These are phyloP conservation scores for Pomacea maculata DNA, from an alignment of 1,140 invertebrate genomes.

Conservation along the genomic window DNA sequence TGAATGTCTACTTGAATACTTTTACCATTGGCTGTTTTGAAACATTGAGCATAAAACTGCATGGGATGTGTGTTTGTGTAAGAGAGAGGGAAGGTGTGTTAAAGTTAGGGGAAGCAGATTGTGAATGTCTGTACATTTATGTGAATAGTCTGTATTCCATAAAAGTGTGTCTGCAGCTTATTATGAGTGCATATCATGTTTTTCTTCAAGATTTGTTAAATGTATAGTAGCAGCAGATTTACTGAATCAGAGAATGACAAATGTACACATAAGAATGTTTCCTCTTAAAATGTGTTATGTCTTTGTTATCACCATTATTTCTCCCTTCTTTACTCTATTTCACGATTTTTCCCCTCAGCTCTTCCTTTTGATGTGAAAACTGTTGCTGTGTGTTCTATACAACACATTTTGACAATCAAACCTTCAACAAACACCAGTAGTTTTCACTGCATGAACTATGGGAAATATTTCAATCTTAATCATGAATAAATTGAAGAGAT, in stretches of 20 bases:
- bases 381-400: neutral
- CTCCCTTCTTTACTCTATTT: neutral
- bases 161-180: neutral
- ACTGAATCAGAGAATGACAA: too few relatives aligned
- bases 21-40: too few relatives aligned
- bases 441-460: too few relatives aligned
- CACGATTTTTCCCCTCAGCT: neutral
- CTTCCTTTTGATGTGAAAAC: neutral
- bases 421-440: neutral
- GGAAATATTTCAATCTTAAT: too few relatives aligned
- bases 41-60: neutral
- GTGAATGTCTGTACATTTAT: neutral
- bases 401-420: too few relatives aligned
- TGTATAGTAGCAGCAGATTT: neutral
- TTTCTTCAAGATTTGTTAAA: neutral
- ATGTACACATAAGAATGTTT: neutral
- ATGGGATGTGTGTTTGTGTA: neutral
- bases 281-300: neutral
- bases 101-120: too few relatives aligned
- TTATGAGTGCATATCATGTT: neutral
- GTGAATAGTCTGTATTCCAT: too few relatives aligned
- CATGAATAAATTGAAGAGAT: too few relatives aligned
- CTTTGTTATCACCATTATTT: neutral
- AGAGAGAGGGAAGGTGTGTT: too few relatives aligned
- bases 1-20: neutral